Conservation (phyloP, 2,888 invertebrate genomes). For the Taphrorychus bicolor region DNA sequence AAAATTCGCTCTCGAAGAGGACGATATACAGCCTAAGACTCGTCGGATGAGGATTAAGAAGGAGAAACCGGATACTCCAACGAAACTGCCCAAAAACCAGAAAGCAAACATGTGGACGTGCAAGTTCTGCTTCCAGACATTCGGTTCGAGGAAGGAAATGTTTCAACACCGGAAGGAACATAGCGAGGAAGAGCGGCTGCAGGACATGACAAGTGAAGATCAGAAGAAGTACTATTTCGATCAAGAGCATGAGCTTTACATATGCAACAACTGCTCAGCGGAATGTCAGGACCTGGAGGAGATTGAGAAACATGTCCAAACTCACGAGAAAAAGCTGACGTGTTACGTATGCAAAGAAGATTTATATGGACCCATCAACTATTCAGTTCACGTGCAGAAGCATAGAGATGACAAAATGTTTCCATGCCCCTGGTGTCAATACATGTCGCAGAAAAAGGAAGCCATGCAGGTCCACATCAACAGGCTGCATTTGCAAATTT, state of each 20-base stretch:
- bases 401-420: constrained; percentile 50
- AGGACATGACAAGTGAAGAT: not conserved
- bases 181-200: constrained; percentile 28
- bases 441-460: constrained; percentile 45
- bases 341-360: constrained; percentile 50
- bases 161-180: constrained; percentile 47
- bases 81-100: constrained; percentile 43
- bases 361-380: constrained; percentile 51
- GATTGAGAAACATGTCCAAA: constrained; percentile 47
- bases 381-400: constrained; percentile 50
- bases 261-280: constrained; percentile 49
- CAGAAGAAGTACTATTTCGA: constrained; percentile 44
- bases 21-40: constrained; percentile 15
- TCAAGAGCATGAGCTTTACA: constrained; percentile 47
- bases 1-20: constrained; percentile 5
- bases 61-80: constrained; percentile 18
- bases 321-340: constrained; percentile 53
- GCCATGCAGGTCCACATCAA: constrained; percentile 48
- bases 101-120: constrained; percentile 48
- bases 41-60: constrained; percentile 22
- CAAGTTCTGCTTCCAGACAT: constrained; percentile 47
- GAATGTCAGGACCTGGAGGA: constrained; percentile 48
- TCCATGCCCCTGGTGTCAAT: constrained; percentile 49
- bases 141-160: constrained; percentile 44
- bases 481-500: constrained; percentile 49